Conservation (phyloP, 2,113 vertebrate species). For the Phalacrocorax brasilianus region DNA sequence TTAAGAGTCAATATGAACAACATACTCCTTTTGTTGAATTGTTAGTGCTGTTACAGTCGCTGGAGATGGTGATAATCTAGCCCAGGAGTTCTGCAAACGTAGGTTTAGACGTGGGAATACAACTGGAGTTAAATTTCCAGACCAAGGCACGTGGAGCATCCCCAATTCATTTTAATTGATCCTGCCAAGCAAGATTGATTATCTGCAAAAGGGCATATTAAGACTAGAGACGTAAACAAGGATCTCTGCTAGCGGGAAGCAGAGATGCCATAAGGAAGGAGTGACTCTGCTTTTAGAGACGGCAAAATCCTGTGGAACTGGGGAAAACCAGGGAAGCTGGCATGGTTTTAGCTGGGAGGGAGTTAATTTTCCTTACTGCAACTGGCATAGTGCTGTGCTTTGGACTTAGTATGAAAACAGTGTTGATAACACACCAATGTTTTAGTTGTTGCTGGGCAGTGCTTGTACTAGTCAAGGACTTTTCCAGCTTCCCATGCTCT, state of each 20-base stretch:
- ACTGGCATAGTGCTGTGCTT: too few species aligned
- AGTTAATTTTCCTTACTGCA: too few species aligned
- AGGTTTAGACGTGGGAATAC: background rate
- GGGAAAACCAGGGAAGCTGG: background rate
- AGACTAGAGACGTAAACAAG: slow-evolving; percentile 28
- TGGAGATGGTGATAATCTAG: background rate
- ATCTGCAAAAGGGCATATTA: slow-evolving; percentile 16
- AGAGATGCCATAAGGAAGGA: background rate
- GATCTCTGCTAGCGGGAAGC: background rate
- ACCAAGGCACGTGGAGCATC: background rate
- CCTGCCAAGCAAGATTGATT: slow-evolving; percentile 48
- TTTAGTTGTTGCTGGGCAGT: too few species aligned
- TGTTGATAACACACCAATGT: too few species aligned
- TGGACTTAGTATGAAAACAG: too few species aligned
- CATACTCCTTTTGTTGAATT: rapidly evolving
- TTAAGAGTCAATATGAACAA: background rate
- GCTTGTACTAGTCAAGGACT: too few species aligned
- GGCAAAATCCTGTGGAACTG: background rate
- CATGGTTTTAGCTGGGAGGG: too few species aligned
- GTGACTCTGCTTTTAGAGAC: background rate
- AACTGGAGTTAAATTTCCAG: background rate
- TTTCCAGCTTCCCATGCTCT: too few species aligned
- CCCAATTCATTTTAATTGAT: slow-evolving; percentile 43
- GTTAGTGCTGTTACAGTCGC: background rate
- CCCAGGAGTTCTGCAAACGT: background rate